Conservation (phyloP, 2,888 invertebrate genomes). For the Cosmorhoe ocellata region DNA sequence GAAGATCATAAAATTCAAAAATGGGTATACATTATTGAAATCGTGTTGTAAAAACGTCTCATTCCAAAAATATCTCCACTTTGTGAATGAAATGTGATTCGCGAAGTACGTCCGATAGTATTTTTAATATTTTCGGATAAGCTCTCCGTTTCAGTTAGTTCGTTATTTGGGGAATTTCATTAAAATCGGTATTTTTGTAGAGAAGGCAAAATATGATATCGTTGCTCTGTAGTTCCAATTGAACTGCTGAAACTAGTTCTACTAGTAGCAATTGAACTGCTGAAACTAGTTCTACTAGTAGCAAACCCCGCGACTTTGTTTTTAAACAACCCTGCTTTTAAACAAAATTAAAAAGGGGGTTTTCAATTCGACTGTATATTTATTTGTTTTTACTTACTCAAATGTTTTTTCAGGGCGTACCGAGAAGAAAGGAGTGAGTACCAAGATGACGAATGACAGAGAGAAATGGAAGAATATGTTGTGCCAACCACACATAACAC, state of each 20-base stretch:
- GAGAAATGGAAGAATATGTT: too few species aligned
- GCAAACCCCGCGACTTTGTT: too few species aligned
- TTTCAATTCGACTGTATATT: too few species aligned
- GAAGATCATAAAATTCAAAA: too few species aligned
- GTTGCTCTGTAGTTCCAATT: background rate
- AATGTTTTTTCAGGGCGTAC: too few species aligned
- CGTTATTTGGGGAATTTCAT: conserved; percentile 7
- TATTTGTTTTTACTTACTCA: too few species aligned
- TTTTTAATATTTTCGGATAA: conserved; percentile 18
- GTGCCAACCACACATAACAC: too few species aligned
- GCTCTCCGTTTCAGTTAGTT: background rate
- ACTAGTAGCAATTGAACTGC: background rate
- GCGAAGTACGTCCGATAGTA: conserved; percentile 13
- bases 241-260: too few species aligned
- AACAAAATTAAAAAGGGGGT: too few species aligned
- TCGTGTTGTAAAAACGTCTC: conserved; percentile 1
- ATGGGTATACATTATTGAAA: background rate
- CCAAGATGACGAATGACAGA: too few species aligned
- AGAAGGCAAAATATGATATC: background rate
- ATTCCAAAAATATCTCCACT: background rate
- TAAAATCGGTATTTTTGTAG: background rate
- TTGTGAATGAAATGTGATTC: conserved; percentile 14
- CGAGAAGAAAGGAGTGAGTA: too few species aligned
- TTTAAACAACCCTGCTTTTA: too few species aligned
- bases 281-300: background rate